phyloP scores from a whole-genome alignment of 2,888 invertebrate species.

The Erebia palarica region DNA sequence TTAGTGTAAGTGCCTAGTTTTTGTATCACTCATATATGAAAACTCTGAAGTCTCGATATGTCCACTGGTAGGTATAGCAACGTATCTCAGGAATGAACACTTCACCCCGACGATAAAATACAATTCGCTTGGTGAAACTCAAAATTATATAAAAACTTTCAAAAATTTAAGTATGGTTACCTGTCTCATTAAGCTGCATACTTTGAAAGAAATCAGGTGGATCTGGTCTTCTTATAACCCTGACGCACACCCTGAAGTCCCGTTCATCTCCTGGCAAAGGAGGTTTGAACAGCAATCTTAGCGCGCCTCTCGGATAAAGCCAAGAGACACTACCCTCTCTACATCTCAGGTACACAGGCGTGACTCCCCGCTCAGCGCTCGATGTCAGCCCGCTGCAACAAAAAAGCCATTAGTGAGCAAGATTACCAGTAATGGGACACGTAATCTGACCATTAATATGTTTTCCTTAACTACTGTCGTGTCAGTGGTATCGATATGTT shows the following conservation, averaged over 20 bases:
- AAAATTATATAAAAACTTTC: no score
- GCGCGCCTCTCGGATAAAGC: conserved; percentile 89
- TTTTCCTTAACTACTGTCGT: conserved; percentile 13
- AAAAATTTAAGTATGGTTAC: conserved; percentile 46
- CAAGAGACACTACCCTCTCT: conserved; percentile 88
- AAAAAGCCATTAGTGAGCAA: conserved; percentile 36
- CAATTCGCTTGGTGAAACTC: no score
- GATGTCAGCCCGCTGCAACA: conserved; percentile 82
- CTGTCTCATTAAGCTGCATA: conserved; percentile 62
- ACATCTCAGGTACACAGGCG: conserved; percentile 89
- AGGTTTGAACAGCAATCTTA: conserved; percentile 85
- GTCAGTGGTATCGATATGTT: conserved; percentile 3
- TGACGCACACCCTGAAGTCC: conserved; percentile 88
- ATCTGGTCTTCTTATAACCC: conserved; percentile 79
- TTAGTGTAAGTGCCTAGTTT: no score
- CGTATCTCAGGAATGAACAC: no score
- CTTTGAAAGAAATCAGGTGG: conserved; percentile 82
- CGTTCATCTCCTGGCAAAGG: conserved; percentile 82
- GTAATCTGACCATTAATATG: conserved; percentile 24
- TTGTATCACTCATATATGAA: no score
- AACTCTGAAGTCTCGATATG: no score
- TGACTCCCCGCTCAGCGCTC: conserved; percentile 84
- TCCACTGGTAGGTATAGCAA: no score
- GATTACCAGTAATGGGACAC: conserved; percentile 22
- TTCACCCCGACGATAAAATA: no score